Percentiles rank a stretch among this genome's conserved stretches.
These are phyloP conservation scores for Crocodylus rhombifer DNA, from an alignment of 2,797 vertebrate species.

Conservation along the genomic window DNA sequence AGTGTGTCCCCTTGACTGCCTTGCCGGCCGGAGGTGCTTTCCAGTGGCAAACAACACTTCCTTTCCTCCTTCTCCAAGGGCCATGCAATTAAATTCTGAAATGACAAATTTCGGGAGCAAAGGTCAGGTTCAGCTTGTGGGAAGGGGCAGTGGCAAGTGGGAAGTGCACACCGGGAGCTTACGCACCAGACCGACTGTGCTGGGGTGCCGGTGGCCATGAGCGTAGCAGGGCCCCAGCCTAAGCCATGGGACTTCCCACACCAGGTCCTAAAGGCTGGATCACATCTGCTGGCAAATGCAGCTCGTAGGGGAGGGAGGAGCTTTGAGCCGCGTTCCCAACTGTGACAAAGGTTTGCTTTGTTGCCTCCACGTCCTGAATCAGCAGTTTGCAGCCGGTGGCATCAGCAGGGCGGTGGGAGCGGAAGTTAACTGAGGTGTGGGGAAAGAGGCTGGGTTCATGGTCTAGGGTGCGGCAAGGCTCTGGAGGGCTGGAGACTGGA, in stretches of 20 bases:
- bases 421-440: neutral
- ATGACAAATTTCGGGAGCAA: neutral
- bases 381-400: neutral
- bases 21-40: neutral
- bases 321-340: neutral
- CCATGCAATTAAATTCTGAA: neutral
- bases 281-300: neutral
- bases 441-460: neutral
- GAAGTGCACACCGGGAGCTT: neutral
- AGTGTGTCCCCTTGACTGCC: neutral
- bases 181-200: neutral
- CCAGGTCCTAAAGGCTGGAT: neutral
- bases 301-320: neutral
- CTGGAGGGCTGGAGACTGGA: neutral
- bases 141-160: too few relatives aligned
- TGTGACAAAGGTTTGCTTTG: too few relatives aligned
- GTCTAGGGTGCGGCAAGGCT: neutral
- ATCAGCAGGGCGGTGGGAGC: rapidly evolving
- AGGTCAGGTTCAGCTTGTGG: neutral
- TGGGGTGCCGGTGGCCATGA: too few relatives aligned
- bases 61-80: rapidly evolving
- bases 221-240: too few relatives aligned
- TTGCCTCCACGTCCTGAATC: neutral
- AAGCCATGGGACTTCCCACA: neutral
- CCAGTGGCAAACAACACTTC: neutral